Conservation (phyloP, 2,113 vertebrate genomes). For the Hydropotes inermis region DNA sequence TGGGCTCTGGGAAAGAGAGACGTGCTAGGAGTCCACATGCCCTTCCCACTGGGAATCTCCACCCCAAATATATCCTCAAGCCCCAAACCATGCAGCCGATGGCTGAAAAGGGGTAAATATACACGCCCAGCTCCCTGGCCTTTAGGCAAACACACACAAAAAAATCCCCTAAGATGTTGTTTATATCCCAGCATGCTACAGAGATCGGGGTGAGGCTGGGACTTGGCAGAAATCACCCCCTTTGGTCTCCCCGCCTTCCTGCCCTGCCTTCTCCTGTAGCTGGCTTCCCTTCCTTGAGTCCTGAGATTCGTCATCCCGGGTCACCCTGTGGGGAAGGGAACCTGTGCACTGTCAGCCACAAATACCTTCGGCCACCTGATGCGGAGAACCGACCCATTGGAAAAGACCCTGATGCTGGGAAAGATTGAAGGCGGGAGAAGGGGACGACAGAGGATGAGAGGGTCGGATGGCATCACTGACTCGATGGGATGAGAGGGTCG, state of each 20-base stretch:
- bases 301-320: rapidly evolving
- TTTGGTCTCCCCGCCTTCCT: rapidly evolving
- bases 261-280: too few species aligned
- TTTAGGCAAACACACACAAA: neutral
- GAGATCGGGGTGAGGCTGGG: neutral
- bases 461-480: neutral
- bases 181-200: rapidly evolving
- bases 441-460: neutral
- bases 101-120: rapidly evolving
- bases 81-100: rapidly evolving
- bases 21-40: rapidly evolving
- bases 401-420: neutral
- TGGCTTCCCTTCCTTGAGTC: neutral
- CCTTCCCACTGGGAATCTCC: neutral
- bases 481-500: neutral
- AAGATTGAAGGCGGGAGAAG: neutral
- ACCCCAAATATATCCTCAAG: neutral
- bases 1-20: neutral
- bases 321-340: neutral
- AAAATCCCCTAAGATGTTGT: rapidly evolving
- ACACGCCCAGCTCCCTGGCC: too few species aligned
- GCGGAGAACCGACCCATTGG: rapidly evolving
- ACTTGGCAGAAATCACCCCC: neutral
- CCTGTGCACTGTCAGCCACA: neutral
- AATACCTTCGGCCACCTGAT: neutral